Evolutionary conservation across 2,888 invertebrate genomes (phyloP).

Genomic region (Abrostola tripartita): DNA sequence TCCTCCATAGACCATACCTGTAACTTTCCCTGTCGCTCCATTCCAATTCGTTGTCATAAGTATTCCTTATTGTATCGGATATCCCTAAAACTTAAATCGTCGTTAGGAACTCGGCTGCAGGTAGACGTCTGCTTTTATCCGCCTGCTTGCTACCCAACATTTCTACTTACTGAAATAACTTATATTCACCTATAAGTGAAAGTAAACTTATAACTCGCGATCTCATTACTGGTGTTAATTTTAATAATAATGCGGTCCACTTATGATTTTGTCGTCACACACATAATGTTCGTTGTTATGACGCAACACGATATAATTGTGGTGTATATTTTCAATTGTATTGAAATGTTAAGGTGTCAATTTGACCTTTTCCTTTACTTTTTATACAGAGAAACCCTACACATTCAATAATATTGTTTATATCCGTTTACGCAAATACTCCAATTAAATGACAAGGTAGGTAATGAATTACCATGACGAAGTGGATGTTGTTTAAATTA

Average conservation of each 20-base stretch:
- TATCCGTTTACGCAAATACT: constrained; percentile 67
- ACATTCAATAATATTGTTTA: constrained; percentile 46
- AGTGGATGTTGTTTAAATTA: constrained; percentile 2
- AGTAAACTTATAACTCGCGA: constrained; percentile 30
- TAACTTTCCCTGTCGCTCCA: too few species aligned
- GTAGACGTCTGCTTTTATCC: too few species aligned
- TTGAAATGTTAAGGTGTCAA: constrained; percentile 56
- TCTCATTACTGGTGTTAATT: constrained; percentile 19
- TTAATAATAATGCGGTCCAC: constrained; percentile 19
- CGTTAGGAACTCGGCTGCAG: too few species aligned
- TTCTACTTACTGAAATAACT: constrained; percentile 39
- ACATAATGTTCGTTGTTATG: constrained; percentile 45
- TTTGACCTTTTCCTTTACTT: constrained; percentile 46
- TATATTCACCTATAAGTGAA: constrained; percentile 33
- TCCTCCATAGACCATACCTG: neutral
- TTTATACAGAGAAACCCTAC: constrained; percentile 54
- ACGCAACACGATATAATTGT: constrained; percentile 51
- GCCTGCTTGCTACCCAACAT: too few species aligned
- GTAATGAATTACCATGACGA: constrained; percentile 13
- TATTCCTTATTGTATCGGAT: too few species aligned
- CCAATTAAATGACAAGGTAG: constrained; percentile 37
- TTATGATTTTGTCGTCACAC: constrained; percentile 51
- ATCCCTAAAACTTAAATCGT: too few species aligned
- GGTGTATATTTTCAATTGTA: constrained; percentile 42
- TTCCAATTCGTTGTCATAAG: too few species aligned